Percentiles rank a stretch among this genome's conserved stretches.
Conservation (phyloP, 30 jellyfish, hydroid and myxozoan species). For the Chironex yamaguchii region DNA sequence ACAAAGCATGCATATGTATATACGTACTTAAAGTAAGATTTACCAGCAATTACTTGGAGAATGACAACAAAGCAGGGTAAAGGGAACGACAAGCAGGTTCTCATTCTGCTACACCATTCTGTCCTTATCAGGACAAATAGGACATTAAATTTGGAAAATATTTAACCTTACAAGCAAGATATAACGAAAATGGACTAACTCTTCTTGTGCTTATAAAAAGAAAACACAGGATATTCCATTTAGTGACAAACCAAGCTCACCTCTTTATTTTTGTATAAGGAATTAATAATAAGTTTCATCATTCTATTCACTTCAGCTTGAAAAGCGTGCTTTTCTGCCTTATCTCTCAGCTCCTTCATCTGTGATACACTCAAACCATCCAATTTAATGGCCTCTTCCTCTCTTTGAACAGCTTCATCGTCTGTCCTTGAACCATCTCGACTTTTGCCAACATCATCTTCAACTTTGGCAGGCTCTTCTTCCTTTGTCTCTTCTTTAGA, state of each 20-base stretch:
- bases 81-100: too few species aligned
- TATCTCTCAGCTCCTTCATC: conserved; percentile 92
- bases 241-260: conserved; percentile 57
- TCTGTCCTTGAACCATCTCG: conserved; percentile 99
- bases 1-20: too few species aligned
- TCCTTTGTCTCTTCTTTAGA: conserved; percentile 46
- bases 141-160: neutral
- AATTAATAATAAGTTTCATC: conserved; percentile 98
- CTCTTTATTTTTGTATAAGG: conserved; percentile 98
- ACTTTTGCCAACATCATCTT: conserved; percentile 94
- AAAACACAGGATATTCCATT: too few species aligned
- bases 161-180: neutral
- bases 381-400: conserved; percentile 97
- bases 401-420: conserved; percentile 98
- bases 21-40: too few species aligned
- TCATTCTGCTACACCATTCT: too few species aligned
- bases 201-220: neutral
- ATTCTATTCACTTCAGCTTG: conserved; percentile 99
- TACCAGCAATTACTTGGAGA: too few species aligned
- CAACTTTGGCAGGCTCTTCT: conserved; percentile 85
- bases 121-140: too few species aligned
- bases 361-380: conserved; percentile 99
- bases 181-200: neutral
- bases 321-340: conserved; percentile 92
- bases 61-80: too few species aligned